Evolutionary conservation across 2,113 vertebrate species (phyloP).

Genomic region (Zosterops hypoxanthus): DNA sequence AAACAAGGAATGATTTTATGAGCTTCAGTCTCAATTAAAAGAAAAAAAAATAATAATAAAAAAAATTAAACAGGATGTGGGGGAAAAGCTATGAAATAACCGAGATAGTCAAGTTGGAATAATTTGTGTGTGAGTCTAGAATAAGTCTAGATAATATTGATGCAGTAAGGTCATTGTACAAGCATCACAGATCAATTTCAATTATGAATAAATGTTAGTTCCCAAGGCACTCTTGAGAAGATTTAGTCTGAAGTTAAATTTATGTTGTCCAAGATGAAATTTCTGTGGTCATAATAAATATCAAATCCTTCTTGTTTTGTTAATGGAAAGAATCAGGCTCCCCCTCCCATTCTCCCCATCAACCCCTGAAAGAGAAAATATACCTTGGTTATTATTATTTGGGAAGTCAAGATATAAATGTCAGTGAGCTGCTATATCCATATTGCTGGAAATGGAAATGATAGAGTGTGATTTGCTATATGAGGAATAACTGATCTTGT

Average conservation of each 20-base stretch:
- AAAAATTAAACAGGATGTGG: rapidly evolving
- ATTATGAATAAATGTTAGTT: neutral
- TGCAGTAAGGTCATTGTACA: neutral
- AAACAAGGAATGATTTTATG: neutral
- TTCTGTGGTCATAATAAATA: neutral
- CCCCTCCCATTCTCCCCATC: rapidly evolving
- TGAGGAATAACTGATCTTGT: neutral
- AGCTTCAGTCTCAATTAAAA: neutral
- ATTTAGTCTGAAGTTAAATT: neutral
- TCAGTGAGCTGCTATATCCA: neutral
- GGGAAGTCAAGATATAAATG: neutral
- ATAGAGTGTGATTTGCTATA: neutral
- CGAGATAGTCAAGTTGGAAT: neutral
- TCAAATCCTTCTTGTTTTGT: neutral
- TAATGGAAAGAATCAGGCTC: neutral
- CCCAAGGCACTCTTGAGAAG: neutral
- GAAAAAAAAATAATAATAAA: neutral
- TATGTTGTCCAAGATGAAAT: neutral
- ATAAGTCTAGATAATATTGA: neutral
- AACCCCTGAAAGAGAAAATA: neutral
- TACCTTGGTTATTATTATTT: neutral
- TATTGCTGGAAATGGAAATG: neutral
- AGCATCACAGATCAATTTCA: neutral
- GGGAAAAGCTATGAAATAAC: neutral
- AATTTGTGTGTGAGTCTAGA: neutral